Evolutionary conservation across 2,888 invertebrate genomes (phyloP), one percentile per base, ranked within the genome.

Genomic region (Ditylenchus weischeri): DNA sequence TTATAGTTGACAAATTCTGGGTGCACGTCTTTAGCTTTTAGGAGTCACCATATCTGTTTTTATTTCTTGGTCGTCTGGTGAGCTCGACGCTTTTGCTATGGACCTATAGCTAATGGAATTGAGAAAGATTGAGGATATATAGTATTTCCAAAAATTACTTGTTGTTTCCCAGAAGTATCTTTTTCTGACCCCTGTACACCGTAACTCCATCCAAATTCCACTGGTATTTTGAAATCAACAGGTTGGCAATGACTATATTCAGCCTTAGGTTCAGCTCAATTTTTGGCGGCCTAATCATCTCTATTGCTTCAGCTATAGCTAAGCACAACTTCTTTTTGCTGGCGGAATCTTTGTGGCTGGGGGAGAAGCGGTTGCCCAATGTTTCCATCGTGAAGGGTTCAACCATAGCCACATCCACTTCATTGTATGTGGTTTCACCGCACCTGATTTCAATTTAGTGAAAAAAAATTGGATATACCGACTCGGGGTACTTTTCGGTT

Each of bases 341-440:
- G n/a, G 23, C 18, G 19, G 19, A 43, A 36, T 62, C 48, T 29
- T 48, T 19, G 43, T 19, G n/a, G 43, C 23, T 48, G 6, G 62
- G 62, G 0, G 23, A 19, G n/a, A 62, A 62, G 19, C 62, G 62
- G 23, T 21, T 48, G 43, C 47, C 23, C 19, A 62, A n/a, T n/a
- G 62, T 48, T 38, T 21, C 29, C 47, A 62, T 21, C 8, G 43
- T 43, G 47, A 62, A 47, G n/a, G 36, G 43, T 13, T 48, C 48
- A 19, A 62, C 62, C 49, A 48, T 62, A 13, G n/a, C 19, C n/a
- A 62, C 23, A 47, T 62, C 62, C n/a, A 62, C 62, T 38, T 62
- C 43, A n/a, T 62, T 62, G 48, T 62, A 62, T 8, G 62, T 62
- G 10, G 38, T 23, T 19, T 62, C 62, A 21, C 62, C 62, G n/a